phyloP scores from a whole-genome alignment of 1,140 invertebrate genomes.

The Pseudobourletiella spinata region DNA sequence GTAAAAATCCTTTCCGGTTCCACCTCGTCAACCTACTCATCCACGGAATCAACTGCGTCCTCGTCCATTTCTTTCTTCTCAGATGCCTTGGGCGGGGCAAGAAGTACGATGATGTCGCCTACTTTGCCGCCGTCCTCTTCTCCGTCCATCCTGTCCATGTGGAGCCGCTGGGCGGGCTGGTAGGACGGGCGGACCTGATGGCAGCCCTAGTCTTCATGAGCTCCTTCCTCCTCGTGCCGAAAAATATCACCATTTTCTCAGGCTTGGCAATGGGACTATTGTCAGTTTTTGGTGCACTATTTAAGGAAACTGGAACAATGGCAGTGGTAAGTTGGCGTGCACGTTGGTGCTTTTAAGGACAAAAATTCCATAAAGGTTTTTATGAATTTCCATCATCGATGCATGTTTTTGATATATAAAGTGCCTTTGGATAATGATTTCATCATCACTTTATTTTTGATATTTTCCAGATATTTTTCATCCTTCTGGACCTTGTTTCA shows the following conservation, averaged over 20 bases:
- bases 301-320: constrained; percentile 12
- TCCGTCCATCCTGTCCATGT: constrained; percentile 68
- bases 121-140: constrained; percentile 67
- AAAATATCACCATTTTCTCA: not conserved
- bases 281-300: constrained; percentile 27
- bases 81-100: constrained; percentile 25
- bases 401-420: not conserved
- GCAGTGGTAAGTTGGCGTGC: not conserved
- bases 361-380: not conserved
- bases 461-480: too few relatives aligned
- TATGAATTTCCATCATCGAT: not conserved
- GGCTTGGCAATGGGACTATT: constrained; percentile 3
- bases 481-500: too few relatives aligned
- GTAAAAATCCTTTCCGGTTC: constrained; percentile 56
- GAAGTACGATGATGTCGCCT: constrained; percentile 41
- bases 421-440: not conserved
- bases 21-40: constrained; percentile 60
- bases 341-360: not conserved
- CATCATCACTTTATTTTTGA: too few relatives aligned
- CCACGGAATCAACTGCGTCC: constrained; percentile 54
- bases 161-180: constrained; percentile 56
- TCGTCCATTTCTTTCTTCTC: constrained; percentile 39
- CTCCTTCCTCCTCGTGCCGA: constrained; percentile 45
- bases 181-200: constrained; percentile 68
- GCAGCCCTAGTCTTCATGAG: constrained; percentile 67